A percentile compares a stretch with the other conserved stretches of the same genome.
These are phyloP conservation scores for Toxotes jaculatrix DNA, from an alignment of 2,113 vertebrate genomes.

Conservation along the genomic window DNA sequence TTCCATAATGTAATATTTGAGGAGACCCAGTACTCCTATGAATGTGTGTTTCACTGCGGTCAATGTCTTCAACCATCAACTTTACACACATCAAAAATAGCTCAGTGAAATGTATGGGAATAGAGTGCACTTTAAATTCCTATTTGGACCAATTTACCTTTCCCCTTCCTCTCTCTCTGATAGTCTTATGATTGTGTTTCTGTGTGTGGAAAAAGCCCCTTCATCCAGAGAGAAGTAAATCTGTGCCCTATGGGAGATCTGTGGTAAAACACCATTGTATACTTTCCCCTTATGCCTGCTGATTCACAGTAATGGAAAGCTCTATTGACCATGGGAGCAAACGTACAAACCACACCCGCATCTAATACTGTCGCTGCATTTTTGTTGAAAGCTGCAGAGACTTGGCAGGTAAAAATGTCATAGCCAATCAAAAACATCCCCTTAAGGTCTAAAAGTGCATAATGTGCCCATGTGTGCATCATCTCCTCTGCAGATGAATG, in stretches of 20 bases:
- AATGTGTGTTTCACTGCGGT: slow-evolving; percentile 64
- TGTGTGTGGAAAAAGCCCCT: slow-evolving; percentile 49
- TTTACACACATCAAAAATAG: slow-evolving; percentile 67
- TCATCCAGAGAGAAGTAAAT: slow-evolving; percentile 36
- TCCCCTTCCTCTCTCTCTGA: slow-evolving; percentile 26
- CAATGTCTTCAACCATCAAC: slow-evolving; percentile 65
- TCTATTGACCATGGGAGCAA: slow-evolving; percentile 53
- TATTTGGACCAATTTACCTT: slow-evolving; percentile 62
- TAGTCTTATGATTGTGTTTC: slow-evolving; percentile 51
- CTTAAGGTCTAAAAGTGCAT: slow-evolving; percentile 24
- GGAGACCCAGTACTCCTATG: slow-evolving; percentile 48
- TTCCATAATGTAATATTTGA: slow-evolving; percentile 73
- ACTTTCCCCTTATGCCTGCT: slow-evolving; percentile 14
- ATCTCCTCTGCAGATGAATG: slow-evolving; percentile 17
- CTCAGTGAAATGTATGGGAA: slow-evolving; percentile 52
- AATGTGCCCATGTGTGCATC: neutral
- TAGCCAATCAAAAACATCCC: slow-evolving; percentile 29
- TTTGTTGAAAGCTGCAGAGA: slow-evolving; percentile 48
- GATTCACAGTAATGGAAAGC: slow-evolving; percentile 58
- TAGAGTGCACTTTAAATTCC: slow-evolving; percentile 67
- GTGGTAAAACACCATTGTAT: slow-evolving; percentile 23
- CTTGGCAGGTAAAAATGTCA: slow-evolving; percentile 40
- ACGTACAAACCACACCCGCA: slow-evolving; percentile 25
- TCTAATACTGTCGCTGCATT: slow-evolving; percentile 44
- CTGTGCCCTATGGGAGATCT: slow-evolving; percentile 34